phyloP scores from a whole-genome alignment of 2,888 invertebrate species.

The Megastigmus dorsalis region DNA sequence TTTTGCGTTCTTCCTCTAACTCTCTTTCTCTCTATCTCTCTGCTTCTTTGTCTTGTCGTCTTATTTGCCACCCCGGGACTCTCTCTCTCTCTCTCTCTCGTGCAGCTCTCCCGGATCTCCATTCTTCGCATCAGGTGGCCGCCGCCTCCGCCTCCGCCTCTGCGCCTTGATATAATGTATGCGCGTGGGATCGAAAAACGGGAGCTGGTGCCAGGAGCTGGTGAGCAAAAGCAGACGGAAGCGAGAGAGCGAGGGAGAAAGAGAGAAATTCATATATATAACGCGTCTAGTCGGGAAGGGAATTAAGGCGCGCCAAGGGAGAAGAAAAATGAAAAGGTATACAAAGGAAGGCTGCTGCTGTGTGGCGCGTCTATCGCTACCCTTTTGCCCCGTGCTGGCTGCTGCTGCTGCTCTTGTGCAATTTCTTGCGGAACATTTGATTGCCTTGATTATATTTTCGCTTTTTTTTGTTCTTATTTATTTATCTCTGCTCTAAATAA shows the following conservation, averaged over 20 bases:
- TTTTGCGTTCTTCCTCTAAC: too few relatives aligned
- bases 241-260: background rate
- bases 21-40: too few relatives aligned
- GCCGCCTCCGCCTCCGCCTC: too few relatives aligned
- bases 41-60: slow-evolving; percentile 13
- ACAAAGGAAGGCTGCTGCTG: background rate
- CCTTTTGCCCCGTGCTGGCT: too few relatives aligned
- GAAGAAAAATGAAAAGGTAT: slow-evolving; percentile 1
- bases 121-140: slow-evolving; percentile 37
- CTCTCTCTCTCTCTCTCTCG: slow-evolving; percentile 22
- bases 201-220: background rate
- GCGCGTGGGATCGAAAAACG: slow-evolving; percentile 36
- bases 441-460: background rate
- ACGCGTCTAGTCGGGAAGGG: too few relatives aligned
- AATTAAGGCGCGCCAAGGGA: background rate
- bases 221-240: background rate
- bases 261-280: too few relatives aligned
- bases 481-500: background rate
- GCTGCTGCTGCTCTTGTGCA: too few relatives aligned
- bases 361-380: background rate
- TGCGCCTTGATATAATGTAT: slow-evolving; percentile 38
- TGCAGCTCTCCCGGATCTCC: slow-evolving; percentile 1
- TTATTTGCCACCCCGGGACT: slow-evolving; percentile 5
- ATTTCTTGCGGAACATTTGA: background rate
- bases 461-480: background rate